These are phyloP conservation scores for Antitype chi DNA, from an alignment of 2,888 invertebrate genomes.

Conservation along the genomic window DNA sequence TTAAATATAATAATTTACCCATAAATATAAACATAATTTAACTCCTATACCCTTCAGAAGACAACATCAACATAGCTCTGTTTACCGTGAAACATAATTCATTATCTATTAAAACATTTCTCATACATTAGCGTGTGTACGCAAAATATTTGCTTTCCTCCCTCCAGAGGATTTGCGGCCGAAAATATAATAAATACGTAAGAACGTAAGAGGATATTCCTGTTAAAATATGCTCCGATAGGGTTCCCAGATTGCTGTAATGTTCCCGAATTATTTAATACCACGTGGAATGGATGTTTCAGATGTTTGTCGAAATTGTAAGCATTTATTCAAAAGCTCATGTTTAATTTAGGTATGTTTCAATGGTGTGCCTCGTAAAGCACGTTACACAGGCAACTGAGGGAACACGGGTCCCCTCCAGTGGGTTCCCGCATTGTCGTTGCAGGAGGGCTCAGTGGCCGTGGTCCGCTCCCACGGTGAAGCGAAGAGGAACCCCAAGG, in stretches of 20 bases:
- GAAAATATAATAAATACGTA: slow-evolving; percentile 61
- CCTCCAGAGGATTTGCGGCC: slow-evolving; percentile 56
- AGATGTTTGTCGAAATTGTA: slow-evolving; percentile 20
- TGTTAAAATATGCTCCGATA: slow-evolving; percentile 60
- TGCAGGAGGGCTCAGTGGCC: no score
- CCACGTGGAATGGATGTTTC: slow-evolving; percentile 13
- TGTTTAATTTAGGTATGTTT: not conserved
- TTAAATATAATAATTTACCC: not conserved
- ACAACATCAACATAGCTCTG: not conserved
- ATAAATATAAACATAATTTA: not conserved
- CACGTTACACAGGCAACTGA: no score
- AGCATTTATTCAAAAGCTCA: not conserved
- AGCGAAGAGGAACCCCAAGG: no score
- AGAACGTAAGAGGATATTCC: slow-evolving; percentile 57
- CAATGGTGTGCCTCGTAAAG: no score
- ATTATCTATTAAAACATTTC: slow-evolving; percentile 51
- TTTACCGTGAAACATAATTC: slow-evolving; percentile 26
- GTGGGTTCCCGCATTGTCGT: no score
- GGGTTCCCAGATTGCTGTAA: slow-evolving; percentile 47
- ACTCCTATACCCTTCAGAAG: not conserved
- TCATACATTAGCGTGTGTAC: slow-evolving; percentile 42
- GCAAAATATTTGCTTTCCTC: slow-evolving; percentile 49
- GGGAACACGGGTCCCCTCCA: no score
- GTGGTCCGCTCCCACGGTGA: no score
- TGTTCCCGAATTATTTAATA: slow-evolving; percentile 51